These are phyloP conservation scores for Buceros bicornis DNA, from an alignment of 2,797 vertebrate species.

Conservation along the genomic window DNA sequence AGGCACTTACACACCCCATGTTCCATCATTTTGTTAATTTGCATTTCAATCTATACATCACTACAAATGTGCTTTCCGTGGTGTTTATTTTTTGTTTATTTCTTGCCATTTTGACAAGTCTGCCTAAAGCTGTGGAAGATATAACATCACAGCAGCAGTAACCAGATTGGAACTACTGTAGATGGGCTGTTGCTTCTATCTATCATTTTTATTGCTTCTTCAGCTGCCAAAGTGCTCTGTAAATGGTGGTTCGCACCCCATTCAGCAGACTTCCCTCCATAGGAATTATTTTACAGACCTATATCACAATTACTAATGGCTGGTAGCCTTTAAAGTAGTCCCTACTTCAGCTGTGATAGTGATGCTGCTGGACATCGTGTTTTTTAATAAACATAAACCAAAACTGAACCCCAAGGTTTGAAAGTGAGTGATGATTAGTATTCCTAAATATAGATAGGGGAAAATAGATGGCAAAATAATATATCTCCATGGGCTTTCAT, in stretches of 20 bases:
- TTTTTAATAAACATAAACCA: not conserved
- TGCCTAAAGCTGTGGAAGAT: constrained; percentile 25
- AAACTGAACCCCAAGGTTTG: not conserved
- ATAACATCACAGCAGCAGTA: constrained; percentile 27
- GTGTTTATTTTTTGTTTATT: constrained; percentile 1
- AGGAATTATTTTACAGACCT: constrained; percentile 25
- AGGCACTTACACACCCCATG: not conserved
- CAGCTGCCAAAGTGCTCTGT: constrained; percentile 64
- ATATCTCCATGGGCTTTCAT: not conserved
- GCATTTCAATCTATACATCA: constrained; percentile 9
- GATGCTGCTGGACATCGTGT: not conserved
- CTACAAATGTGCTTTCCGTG: not conserved
- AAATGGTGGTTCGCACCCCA: constrained; percentile 48
- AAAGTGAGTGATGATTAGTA: not conserved
- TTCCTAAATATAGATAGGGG: not conserved
- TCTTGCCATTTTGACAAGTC: constrained; percentile 44
- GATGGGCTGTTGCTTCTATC: constrained; percentile 52
- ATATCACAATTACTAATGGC: constrained; percentile 30
- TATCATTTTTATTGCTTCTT: constrained; percentile 58
- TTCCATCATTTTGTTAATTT: constrained; percentile 39
- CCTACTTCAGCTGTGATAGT: not conserved
- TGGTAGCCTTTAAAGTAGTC: not conserved
- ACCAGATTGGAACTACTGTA: constrained; percentile 51
- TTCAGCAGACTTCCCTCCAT: constrained; percentile 45
- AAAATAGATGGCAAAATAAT: not conserved